A percentile compares a stretch with the other conserved stretches of the same genome.
These are phyloP conservation scores for Geodia barretti DNA, from an alignment of 37 sponge, comb jelly and placozoan species.

Conservation along the genomic window DNA sequence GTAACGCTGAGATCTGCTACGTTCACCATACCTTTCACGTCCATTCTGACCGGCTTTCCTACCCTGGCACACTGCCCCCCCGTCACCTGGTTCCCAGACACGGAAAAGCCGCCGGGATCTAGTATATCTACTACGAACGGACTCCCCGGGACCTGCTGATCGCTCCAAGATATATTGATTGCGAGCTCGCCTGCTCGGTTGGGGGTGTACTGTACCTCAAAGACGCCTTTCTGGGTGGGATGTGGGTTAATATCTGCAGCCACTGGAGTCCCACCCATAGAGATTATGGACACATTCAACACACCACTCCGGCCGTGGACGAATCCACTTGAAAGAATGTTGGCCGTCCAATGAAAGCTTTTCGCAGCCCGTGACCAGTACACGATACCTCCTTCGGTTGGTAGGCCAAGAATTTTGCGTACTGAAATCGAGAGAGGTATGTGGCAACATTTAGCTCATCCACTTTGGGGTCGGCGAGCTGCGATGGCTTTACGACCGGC, in stretches of 20 bases:
- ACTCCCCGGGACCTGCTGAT: conserved; percentile 52
- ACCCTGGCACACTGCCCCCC: conserved; percentile 50
- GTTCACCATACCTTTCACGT: conserved; percentile 31
- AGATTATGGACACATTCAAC: conserved; percentile 46
- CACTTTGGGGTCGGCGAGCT: conserved; percentile 80
- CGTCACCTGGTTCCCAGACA: conserved; percentile 47
- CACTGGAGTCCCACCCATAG: conserved; percentile 10
- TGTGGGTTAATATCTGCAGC: conserved; percentile 11
- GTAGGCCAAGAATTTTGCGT: conserved; percentile 57
- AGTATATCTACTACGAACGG: conserved; percentile 54
- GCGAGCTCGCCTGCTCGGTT: conserved; percentile 32
- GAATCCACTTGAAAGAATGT: conserved; percentile 69
- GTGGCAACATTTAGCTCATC: conserved; percentile 82
- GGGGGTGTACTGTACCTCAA: conserved; percentile 64
- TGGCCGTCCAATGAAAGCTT: conserved; percentile 60
- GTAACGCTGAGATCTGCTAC: conserved; percentile 39
- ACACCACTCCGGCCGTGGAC: conserved; percentile 53
- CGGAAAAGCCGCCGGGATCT: conserved; percentile 51
- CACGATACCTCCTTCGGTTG: conserved; percentile 38
- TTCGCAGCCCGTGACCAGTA: conserved; percentile 54
- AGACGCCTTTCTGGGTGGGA: conserved; percentile 24
- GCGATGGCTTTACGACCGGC: conserved; percentile 56
- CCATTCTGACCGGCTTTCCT: conserved; percentile 42
- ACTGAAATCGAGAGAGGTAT: conserved; percentile 69
- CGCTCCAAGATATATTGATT: conserved; percentile 70